Conservation (phyloP, 2,113 vertebrate genomes). For the Budorcas taxicolor region DNA sequence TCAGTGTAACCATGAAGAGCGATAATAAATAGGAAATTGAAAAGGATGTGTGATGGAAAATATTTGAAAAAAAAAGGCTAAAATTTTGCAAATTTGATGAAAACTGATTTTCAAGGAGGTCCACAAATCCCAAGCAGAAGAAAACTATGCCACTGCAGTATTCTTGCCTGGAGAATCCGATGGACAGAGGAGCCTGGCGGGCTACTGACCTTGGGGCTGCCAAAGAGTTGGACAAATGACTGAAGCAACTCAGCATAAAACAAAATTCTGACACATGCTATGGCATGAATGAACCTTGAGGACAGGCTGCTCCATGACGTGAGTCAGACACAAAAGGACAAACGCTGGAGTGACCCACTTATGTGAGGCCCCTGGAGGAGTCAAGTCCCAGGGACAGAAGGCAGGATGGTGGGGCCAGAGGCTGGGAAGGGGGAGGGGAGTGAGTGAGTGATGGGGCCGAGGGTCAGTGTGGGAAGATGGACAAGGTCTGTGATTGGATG, state of each 20-base stretch:
- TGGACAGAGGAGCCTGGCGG: neutral
- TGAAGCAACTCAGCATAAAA: neutral
- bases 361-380: fast-evolving
- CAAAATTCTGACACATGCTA: fast-evolving
- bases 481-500: fast-evolving
- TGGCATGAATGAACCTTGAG: fast-evolving
- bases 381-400: fast-evolving
- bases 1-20: neutral
- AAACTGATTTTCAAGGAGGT: neutral
- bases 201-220: neutral
- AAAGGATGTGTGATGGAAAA: neutral
- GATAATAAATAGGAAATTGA: too few species aligned
- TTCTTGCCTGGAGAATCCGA: neutral
- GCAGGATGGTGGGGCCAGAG: fast-evolving
- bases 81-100: neutral
- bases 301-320: fast-evolving
- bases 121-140: neutral
- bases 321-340: neutral
- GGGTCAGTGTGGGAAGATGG: neutral
- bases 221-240: neutral
- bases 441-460: fast-evolving
- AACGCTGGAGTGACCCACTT: fast-evolving
- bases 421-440: fast-evolving
- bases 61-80: neutral
- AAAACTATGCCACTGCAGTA: neutral